Evolutionary conservation across 2,888 invertebrate species (phyloP), one percentile per base, ranked within the genome.

Genomic region (Fragum fragum): DNA sequence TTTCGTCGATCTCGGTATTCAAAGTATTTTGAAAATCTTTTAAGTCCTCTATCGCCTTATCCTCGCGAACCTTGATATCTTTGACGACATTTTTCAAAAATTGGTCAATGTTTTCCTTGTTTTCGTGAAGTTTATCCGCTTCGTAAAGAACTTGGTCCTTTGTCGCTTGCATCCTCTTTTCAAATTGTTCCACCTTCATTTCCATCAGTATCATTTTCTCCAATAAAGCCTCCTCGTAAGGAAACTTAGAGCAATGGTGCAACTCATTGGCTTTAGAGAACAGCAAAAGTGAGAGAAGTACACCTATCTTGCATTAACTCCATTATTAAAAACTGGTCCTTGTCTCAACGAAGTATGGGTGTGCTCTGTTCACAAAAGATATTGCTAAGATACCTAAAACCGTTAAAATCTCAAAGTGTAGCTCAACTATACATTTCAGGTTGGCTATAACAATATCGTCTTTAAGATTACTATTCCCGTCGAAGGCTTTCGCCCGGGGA

Each of bases 161-260:
- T 23, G 57, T 14, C 3, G 21, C 57, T 57, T 6, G 23, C 11
- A 57, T 57, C 23, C 57, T 26, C 57, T 57, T 57, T 23, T 57
- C 57, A 9, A 57, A 23, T 23, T 57, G 57, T 21, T 57, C 57
- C 23, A 57, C 57, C 23, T 57, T 57, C 11, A 57, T 26, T 57
- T 57, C 57, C 57, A 57, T 26, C 26, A 5, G 11, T 11, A 57
- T 57, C 57, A 57, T 57, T 23, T 57, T 57, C 23, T 57, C 57
- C n/a, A 57, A 57, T 14, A 57, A 57, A 26, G 21, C 26, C n/a
- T 57, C 57, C 26, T 57, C 57, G 57, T 57, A 57, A 7, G 21
- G 23, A 57, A 57, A 57, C 26, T 57, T 57, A 3, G 57, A 57
- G 57, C 57, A 57, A 14, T 26, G 47, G 3, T 36, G 32, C 5